phyloP scores from a whole-genome alignment of 2,888 invertebrate species.

The Aleiodes testaceus region DNA sequence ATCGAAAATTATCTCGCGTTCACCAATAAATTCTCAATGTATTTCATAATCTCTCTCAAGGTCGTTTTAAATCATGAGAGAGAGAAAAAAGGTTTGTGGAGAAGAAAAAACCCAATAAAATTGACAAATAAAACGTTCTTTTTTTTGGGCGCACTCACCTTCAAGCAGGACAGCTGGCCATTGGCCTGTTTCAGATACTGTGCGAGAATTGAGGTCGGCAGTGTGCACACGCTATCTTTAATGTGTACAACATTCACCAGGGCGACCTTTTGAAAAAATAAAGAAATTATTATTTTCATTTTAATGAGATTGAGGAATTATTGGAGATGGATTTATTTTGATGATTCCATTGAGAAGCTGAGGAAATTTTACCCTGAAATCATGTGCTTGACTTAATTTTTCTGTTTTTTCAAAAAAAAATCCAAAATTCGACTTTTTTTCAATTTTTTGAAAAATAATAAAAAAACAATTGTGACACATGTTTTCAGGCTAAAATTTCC shows the following conservation, averaged over 20 bases:
- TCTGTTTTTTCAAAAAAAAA: too few relatives aligned
- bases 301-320: not conserved
- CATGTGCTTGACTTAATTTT: too few relatives aligned
- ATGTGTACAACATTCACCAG: slow-evolving; percentile 88
- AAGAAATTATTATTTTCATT: slow-evolving; percentile 5
- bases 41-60: slow-evolving; percentile 18
- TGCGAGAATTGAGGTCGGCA: slow-evolving; percentile 87
- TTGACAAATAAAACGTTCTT: slow-evolving; percentile 18
- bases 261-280: slow-evolving; percentile 78
- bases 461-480: too few relatives aligned
- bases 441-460: too few relatives aligned
- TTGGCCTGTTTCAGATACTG: slow-evolving; percentile 91
- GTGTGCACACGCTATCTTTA: slow-evolving; percentile 84
- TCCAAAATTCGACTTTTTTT: too few relatives aligned
- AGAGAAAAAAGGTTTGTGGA: slow-evolving; percentile 1
- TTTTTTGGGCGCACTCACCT: slow-evolving; percentile 75
- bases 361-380: too few relatives aligned
- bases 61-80: not conserved
- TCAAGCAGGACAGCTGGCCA: slow-evolving; percentile 86
- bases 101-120: slow-evolving; percentile 5
- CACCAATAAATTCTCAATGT: not conserved
- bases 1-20: not conserved
- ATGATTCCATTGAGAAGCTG: too few relatives aligned
- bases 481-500: too few relatives aligned
- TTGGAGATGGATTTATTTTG: too few relatives aligned